Percentiles rank a stretch among this genome's conserved stretches.
Conservation (phyloP, 1,140 invertebrate species). For the Solen grandis region DNA sequence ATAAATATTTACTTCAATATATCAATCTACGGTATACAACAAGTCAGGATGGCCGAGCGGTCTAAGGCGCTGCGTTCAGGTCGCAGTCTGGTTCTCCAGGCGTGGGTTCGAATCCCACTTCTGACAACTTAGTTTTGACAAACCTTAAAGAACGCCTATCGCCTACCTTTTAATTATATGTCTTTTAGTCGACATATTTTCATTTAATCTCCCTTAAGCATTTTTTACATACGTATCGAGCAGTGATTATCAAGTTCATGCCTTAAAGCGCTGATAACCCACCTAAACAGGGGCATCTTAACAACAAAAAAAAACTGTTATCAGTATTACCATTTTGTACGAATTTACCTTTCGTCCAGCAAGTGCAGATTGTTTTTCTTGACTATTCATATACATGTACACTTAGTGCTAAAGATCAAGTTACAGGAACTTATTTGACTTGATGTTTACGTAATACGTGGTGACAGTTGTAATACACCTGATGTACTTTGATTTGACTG, state of each 20-base stretch:
- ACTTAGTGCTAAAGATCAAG: too few species aligned
- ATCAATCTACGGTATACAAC: background rate
- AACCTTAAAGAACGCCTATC: too few species aligned
- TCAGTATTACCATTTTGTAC: background rate
- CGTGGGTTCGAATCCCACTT: slow-evolving; percentile 78
- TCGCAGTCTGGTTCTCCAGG: slow-evolving; percentile 75
- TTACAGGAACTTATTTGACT: too few species aligned
- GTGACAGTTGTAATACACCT: too few species aligned
- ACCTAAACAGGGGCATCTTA: background rate
- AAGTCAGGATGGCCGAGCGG: slow-evolving; percentile 72
- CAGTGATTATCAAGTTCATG: background rate
- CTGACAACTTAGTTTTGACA: too few species aligned
- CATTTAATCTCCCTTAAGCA: background rate
- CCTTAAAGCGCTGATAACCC: background rate
- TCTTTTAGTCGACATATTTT: slow-evolving; percentile 17
- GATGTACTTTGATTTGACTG: too few species aligned
- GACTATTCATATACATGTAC: too few species aligned
- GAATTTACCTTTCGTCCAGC: too few species aligned
- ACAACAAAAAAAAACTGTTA: background rate
- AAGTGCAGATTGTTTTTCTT: too few species aligned
- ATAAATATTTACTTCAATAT: background rate
- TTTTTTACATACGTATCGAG: background rate
- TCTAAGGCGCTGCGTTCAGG: slow-evolving; percentile 78
- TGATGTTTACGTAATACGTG: too few species aligned
- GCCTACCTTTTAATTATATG: too few species aligned